Evolutionary conservation across 2,113 vertebrate genomes (phyloP).

Genomic region (Setophaga kirtlandii): DNA sequence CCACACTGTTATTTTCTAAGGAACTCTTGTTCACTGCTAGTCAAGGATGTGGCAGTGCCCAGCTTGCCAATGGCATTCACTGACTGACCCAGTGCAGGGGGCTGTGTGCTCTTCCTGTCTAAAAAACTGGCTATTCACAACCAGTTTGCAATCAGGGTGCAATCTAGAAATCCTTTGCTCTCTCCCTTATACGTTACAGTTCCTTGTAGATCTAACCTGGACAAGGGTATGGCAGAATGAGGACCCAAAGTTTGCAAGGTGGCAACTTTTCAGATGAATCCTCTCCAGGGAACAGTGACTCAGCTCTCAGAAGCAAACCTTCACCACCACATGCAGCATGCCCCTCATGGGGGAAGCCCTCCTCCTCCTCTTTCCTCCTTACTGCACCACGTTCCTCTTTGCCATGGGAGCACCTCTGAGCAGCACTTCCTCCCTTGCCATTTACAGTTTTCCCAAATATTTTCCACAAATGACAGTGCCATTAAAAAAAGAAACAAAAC

Average conservation of each 20-base stretch:
- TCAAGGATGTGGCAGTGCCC: background rate
- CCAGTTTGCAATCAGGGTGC: background rate
- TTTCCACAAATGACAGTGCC: background rate
- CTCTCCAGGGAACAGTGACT: background rate
- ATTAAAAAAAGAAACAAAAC: background rate
- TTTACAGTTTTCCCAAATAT: background rate
- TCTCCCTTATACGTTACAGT: background rate
- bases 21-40: background rate
- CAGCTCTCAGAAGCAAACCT: background rate
- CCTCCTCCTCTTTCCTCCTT: background rate
- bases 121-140: background rate
- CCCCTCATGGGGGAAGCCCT: background rate
- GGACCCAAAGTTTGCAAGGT: background rate
- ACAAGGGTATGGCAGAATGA: background rate
- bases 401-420: background rate
- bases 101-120: background rate
- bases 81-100: background rate
- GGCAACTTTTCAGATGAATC: background rate
- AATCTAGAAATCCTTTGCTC: background rate
- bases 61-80: background rate
- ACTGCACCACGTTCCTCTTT: background rate
- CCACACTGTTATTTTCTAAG: accelerated
- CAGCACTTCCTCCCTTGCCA: background rate
- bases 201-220: background rate
- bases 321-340: background rate